These are phyloP conservation scores for Clarias pachynema DNA, from an alignment of 2,797 vertebrate species.

Conservation along the genomic window DNA sequence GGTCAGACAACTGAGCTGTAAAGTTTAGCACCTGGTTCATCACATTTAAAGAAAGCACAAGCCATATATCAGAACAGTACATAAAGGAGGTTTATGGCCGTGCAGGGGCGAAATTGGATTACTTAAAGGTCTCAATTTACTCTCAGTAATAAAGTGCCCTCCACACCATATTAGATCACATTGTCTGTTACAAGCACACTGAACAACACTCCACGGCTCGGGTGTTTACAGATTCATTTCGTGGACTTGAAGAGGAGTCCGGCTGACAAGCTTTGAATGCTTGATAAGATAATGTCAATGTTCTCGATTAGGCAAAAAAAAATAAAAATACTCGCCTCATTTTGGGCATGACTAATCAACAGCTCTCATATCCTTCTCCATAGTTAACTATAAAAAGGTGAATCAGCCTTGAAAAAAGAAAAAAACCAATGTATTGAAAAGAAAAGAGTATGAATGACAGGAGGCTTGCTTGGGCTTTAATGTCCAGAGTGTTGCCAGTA, in stretches of 20 bases:
- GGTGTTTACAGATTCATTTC: conserved; percentile 15
- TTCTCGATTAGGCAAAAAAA: conserved; percentile 4
- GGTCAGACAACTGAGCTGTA: neutral
- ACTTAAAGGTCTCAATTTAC: conserved; percentile 53
- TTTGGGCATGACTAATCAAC: conserved; percentile 25
- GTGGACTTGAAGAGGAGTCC: conserved; percentile 9
- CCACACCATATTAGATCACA: conserved; percentile 45
- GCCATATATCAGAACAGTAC: conserved; percentile 19
- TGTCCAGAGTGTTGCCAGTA: conserved; percentile 39
- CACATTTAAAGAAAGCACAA: conserved; percentile 11
- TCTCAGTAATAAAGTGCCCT: conserved; percentile 49
- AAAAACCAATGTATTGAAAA: neutral
- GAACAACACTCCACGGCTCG: conserved; percentile 14
- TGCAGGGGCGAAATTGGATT: conserved; percentile 43
- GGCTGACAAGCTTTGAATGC: neutral
- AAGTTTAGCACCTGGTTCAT: neutral
- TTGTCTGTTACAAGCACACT: conserved; percentile 32
- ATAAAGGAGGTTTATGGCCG: conserved; percentile 43
- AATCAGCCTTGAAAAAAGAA: neutral
- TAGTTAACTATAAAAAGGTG: conserved; percentile 14
- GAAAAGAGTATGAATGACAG: conserved; percentile 24
- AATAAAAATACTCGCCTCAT: conserved; percentile 6
- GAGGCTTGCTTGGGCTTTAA: conserved; percentile 47
- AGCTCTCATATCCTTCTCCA: conserved; percentile 12
- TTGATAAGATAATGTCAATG: conserved; percentile 16